phyloP scores from a whole-genome alignment of 2,797 vertebrate species.

The Crenuchus spilurus region DNA sequence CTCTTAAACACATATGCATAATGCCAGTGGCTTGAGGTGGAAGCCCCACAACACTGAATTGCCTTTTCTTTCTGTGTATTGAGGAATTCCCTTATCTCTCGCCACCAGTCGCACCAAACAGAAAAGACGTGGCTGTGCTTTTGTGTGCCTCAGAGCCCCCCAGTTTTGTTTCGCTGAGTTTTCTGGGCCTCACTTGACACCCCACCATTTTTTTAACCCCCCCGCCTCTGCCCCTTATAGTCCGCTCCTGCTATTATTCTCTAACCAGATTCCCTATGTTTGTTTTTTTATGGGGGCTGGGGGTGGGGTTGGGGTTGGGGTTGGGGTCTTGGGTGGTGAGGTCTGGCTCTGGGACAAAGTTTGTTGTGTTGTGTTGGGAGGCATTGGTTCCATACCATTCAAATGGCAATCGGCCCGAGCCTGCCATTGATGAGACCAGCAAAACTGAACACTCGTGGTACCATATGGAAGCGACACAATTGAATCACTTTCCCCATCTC shows the following conservation, averaged over 20 bases:
- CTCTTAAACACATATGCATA: slow-evolving; percentile 79
- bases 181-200: slow-evolving; percentile 80
- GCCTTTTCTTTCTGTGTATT: slow-evolving; percentile 72
- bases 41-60: slow-evolving; percentile 70
- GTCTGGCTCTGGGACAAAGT: slow-evolving; percentile 54
- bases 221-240: slow-evolving; percentile 66
- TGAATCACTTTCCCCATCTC: slow-evolving; percentile 68
- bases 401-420: slow-evolving; percentile 61
- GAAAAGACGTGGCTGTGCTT: slow-evolving; percentile 78
- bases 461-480: slow-evolving; percentile 78
- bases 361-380: slow-evolving; percentile 31
- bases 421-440: slow-evolving; percentile 61
- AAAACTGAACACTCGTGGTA: slow-evolving; percentile 65
- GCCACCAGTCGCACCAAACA: slow-evolving; percentile 74
- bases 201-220: slow-evolving; percentile 61
- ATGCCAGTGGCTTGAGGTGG: slow-evolving; percentile 75
- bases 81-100: slow-evolving; percentile 84
- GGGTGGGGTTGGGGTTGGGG: neutral
- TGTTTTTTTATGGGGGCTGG: slow-evolving; percentile 31
- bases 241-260: slow-evolving; percentile 76
- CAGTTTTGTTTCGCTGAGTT: slow-evolving; percentile 80
- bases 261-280: slow-evolving; percentile 78
- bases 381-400: slow-evolving; percentile 61
- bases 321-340: slow-evolving; percentile 46
- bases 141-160: slow-evolving; percentile 77